A percentile compares a stretch with the other conserved stretches of the same genome.
Evolutionary conservation across 2,113 vertebrate genomes (phyloP).

Genomic region (Zonotrichia leucophrys): DNA sequence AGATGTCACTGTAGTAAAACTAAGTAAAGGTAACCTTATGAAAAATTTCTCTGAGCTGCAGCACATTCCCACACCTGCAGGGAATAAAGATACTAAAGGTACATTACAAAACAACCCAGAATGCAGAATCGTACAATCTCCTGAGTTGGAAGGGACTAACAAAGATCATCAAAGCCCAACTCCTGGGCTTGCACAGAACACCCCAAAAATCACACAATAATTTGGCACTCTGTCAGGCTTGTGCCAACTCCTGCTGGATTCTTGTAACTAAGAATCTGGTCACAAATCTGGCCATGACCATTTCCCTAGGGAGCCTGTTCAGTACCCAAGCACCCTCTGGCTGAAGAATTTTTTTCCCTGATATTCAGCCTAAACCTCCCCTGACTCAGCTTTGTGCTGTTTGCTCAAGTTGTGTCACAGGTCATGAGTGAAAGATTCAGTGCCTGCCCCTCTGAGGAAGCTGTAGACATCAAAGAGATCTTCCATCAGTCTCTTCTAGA

Average conservation of each 20-base stretch:
- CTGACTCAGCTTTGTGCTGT: neutral
- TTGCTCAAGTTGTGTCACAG: neutral
- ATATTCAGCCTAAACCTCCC: neutral
- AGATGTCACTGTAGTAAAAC: neutral
- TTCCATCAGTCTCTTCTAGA: neutral
- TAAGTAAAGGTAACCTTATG: neutral
- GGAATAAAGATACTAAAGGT: neutral
- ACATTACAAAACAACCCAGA: neutral
- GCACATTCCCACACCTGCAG: neutral
- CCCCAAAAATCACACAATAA: rapidly evolving
- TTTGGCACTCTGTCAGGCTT: neutral
- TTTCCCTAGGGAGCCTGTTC: neutral
- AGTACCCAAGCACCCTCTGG: neutral
- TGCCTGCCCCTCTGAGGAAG: neutral
- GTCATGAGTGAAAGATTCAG: neutral
- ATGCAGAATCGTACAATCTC: neutral
- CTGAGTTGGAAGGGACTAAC: neutral
- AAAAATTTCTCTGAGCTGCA: neutral
- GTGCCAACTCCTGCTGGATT: neutral
- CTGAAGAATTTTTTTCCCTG: neutral
- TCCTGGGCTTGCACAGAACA: neutral
- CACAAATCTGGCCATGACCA: neutral
- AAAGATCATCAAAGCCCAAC: neutral
- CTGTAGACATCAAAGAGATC: neutral
- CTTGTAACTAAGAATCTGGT: neutral